A percentile compares a stretch with the other conserved stretches of the same genome.
Conservation (phyloP, 2,113 vertebrate species). For the Pica pica region DNA sequence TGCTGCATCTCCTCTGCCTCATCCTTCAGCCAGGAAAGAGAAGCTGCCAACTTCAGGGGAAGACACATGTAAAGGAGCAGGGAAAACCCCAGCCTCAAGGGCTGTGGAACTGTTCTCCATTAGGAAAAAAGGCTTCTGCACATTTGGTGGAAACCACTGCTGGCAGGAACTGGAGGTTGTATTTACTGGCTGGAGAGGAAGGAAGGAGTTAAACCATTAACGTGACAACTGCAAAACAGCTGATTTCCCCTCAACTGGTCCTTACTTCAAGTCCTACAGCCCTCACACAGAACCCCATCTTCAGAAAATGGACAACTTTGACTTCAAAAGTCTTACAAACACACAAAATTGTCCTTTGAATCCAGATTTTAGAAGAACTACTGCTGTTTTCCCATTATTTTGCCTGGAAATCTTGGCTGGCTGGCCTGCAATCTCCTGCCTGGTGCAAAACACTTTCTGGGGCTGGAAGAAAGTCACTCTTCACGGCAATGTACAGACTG, state of each 20-base stretch:
- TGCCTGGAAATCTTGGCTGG: not conserved
- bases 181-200: not conserved
- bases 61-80: not conserved
- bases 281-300: not conserved
- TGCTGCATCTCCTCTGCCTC: not conserved
- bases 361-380: not conserved
- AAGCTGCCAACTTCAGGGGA: not conserved
- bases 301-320: not conserved
- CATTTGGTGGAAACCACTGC: not conserved
- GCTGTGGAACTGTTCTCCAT: not conserved
- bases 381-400: not conserved
- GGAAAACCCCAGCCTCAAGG: not conserved
- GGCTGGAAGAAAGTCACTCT: not conserved
- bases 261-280: not conserved
- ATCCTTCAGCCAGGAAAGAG: not conserved
- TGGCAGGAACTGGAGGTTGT: not conserved
- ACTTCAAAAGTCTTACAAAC: not conserved
- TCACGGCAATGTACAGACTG: not conserved
- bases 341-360: not conserved
- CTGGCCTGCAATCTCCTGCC: not conserved
- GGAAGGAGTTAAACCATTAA: not conserved
- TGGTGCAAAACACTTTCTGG: not conserved
- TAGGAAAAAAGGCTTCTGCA: not conserved
- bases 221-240: not conserved
- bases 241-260: not conserved